Evolutionary conservation across 1,140 invertebrate species (phyloP), one percentile per base, ranked within the genome.

Genomic region (Latrodectus geometricus): DNA sequence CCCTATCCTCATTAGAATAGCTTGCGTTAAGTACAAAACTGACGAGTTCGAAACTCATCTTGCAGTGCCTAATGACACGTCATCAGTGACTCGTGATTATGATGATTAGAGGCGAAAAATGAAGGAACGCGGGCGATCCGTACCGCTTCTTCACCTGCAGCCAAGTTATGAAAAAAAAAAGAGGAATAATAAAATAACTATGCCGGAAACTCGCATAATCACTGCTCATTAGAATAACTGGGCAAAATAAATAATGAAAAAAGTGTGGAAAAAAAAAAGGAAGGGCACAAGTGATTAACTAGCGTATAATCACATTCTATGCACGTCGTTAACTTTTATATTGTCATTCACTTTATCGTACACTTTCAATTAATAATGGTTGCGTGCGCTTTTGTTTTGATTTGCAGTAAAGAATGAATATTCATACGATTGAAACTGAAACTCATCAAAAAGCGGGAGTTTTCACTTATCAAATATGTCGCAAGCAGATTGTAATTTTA

Each of bases 221-320:
- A 82, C 80, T 72, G 70, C 69, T 82, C 80, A 82, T 82, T 82
- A 82, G 80, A 82, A 82, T 73, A 73, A 73, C 80, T 72, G 61
- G 73, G 35, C 61, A 73, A 82, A 73, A 56, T 74, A 73, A 82
- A 73, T 82, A 72, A 82, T 73, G 23, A 82, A 73, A 81, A 81
- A 52, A 68, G 54, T 21, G 68, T 8, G 11, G n/a, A 15, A 61
- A 61, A 61, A 61, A 80, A 70, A 80, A 52, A 80, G 54, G n/a
- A 80, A 80, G 54, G 17, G 54, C 17, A 66, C 66, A 15, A 7
- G 65, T 70, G 78, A 70, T 80, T 80, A 78, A 78, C 76, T 78
- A 68, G 61, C 56, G 76, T 68, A 65, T 78, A 78, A 78, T 78
- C 76, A 21, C 76, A 78, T 78, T 78, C 35, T 66, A 68, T 23